phyloP scores from a whole-genome alignment of 2,797 vertebrate genomes.

The Poecilia wingei region DNA sequence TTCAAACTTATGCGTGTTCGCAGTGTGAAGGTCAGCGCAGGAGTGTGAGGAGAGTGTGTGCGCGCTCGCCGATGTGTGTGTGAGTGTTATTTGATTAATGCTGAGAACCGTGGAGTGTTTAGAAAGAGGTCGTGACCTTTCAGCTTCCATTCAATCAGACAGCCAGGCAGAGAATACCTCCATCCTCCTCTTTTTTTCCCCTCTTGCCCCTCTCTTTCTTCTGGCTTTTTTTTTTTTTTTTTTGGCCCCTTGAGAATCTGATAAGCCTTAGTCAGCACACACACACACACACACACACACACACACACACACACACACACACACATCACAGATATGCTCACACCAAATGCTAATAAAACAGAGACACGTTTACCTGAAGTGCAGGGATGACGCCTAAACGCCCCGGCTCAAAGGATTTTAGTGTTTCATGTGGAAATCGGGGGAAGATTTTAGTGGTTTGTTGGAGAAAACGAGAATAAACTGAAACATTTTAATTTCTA shows the following conservation, averaged over 20 bases:
- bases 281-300: conserved; percentile 29
- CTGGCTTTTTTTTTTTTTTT: conserved; percentile 34
- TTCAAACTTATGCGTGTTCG: conserved; percentile 60
- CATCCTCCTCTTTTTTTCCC: conserved; percentile 34
- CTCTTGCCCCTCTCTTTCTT: conserved; percentile 51
- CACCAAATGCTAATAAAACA: conserved; percentile 61
- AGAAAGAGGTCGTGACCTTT: conserved; percentile 79
- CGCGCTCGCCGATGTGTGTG: conserved; percentile 33
- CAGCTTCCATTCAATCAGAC: conserved; percentile 80
- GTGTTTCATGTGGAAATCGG: background rate
- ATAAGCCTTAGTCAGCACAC: conserved; percentile 72
- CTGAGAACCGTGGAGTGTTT: conserved; percentile 78
- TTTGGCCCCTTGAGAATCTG: conserved; percentile 69
- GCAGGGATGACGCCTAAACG: conserved; percentile 26
- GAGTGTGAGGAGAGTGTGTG: conserved; percentile 32
- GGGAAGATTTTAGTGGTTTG: background rate
- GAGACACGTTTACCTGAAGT: conserved; percentile 63
- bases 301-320: conserved; percentile 19
- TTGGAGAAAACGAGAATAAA: background rate
- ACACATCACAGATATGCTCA: conserved; percentile 38
- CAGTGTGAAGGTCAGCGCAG: conserved; percentile 69
- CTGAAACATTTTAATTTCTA: background rate
- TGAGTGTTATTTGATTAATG: conserved; percentile 79
- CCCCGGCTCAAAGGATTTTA: background rate
- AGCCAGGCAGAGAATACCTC: conserved; percentile 60